phyloP scores from a whole-genome alignment of 2,888 invertebrate genomes.

The Venusia cambrica region DNA sequence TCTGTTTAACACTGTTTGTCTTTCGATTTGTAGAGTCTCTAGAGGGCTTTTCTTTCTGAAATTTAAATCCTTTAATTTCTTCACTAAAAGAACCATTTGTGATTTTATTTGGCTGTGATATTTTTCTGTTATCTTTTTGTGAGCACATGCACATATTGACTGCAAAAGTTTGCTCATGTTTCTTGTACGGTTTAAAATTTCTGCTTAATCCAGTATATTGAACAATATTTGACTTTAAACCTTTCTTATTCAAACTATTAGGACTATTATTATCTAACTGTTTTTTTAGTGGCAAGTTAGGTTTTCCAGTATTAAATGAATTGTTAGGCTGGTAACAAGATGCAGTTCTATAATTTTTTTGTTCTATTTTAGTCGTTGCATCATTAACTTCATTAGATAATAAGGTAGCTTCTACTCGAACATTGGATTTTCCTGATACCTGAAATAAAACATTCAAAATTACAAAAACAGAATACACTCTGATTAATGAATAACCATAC shows the following conservation, averaged over 20 bases:
- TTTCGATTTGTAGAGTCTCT: slow-evolving; percentile 31
- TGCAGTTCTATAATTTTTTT: slow-evolving; percentile 15
- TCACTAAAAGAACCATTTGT: slow-evolving; percentile 4
- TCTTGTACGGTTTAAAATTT: slow-evolving; percentile 32
- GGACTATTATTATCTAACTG: slow-evolving; percentile 5
- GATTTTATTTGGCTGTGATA: slow-evolving; percentile 16
- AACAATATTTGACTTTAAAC: slow-evolving; percentile 13
- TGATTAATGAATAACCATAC: too few species aligned
- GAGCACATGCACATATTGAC: slow-evolving; percentile 62
- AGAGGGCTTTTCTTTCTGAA: slow-evolving; percentile 29
- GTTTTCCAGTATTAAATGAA: slow-evolving; percentile 10
- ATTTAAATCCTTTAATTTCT: slow-evolving; percentile 6
- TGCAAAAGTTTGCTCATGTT: slow-evolving; percentile 47
- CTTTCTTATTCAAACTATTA: slow-evolving; percentile 19
- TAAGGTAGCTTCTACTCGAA: neutral
- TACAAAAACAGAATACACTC: too few species aligned
- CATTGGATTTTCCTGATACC: slow-evolving; percentile 7
- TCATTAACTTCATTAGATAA: slow-evolving; percentile 7
- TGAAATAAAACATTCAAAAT: slow-evolving; percentile 8
- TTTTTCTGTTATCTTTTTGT: slow-evolving; percentile 36
- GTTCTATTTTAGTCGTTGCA: slow-evolving; percentile 10
- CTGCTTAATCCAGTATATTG: slow-evolving; percentile 27
- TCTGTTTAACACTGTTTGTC: slow-evolving; percentile 36
- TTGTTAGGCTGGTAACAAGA: slow-evolving; percentile 4
- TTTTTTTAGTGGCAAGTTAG: slow-evolving; percentile 14